A percentile compares a stretch with the other conserved stretches of the same genome.
Evolutionary conservation across 2,113 vertebrate genomes (phyloP).

Genomic region (Aegotheles bennettii): DNA sequence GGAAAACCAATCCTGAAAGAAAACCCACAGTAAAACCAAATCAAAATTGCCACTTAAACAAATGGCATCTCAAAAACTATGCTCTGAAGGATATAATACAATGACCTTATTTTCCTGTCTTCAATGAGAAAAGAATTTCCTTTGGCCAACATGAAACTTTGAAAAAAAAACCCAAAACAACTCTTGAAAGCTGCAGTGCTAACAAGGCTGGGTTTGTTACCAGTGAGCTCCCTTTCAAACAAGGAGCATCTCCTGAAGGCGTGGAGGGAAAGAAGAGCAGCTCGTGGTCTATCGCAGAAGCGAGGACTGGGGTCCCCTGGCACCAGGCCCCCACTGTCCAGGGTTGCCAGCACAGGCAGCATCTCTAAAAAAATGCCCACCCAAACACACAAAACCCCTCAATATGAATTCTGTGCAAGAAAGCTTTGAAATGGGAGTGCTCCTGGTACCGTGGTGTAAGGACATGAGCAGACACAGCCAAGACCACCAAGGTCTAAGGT

Average conservation of each 20-base stretch:
- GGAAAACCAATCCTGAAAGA: constrained; percentile 45
- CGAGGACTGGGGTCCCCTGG: not conserved
- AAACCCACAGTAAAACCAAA: constrained; percentile 25
- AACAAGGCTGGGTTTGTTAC: not conserved
- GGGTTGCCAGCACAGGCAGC: not conserved
- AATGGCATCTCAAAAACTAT: constrained; percentile 19
- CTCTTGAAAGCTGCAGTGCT: constrained; percentile 12
- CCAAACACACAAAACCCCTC: not conserved
- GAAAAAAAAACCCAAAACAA: not conserved
- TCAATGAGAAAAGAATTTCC: constrained; percentile 47
- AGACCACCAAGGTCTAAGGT: not conserved
- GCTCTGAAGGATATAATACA: constrained; percentile 42
- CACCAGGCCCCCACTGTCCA: not conserved
- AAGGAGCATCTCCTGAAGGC: not conserved
- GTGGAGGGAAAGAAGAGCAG: not conserved
- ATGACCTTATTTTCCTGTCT: constrained; percentile 60
- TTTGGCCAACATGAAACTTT: not conserved
- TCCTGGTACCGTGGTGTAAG: not conserved
- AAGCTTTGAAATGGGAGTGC: not conserved
- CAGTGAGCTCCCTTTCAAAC: not conserved
- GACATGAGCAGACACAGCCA: not conserved
- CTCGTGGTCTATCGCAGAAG: not conserved
- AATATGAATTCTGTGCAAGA: not conserved
- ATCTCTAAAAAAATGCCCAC: not conserved
- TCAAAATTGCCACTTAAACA: constrained; percentile 44